Base-by-base conservation (phyloP, 2,797 vertebrate genomes). In the Apogon talboti region DNA sequence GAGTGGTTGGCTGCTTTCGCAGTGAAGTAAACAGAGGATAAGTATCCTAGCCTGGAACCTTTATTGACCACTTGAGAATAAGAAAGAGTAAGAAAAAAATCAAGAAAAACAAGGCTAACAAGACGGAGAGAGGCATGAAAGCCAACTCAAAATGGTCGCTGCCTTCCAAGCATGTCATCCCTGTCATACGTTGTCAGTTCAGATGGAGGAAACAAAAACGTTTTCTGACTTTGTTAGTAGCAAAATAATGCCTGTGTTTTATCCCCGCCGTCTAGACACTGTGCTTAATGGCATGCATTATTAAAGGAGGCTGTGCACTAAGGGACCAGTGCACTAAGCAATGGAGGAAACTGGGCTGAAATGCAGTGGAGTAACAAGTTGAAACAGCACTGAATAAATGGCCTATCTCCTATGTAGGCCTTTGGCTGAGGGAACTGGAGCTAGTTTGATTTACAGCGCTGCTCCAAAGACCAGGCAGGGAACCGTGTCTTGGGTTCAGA, bases 391-490 rank as follows among this genome's bases (percentile, higher is more conserved):
- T 61, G 65, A 72, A 83, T 82, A 63, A 82, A 86, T 61, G 63
- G 56, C 60, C 61, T 71, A 54, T 66, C 76, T 77, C 53, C 47
- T 66, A 51, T 71, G 59, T 68, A 60, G 64, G 64, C 53, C 54
- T 83, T 74, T 82, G 76, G 75, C 78, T 75, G 44, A 58, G 44
- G 76, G 52, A 74, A 67, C 75, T 72, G 68, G 66, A 82, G 75
- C 74, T 49, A 54, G 62, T 43, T 68, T 85, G 82, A 89, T 89
- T 87, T 87, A 88, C 76, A 82, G 72, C 56, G 5, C 46, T 41
- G 71, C 75, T 67, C 72, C 72, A 76, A 43, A 77, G 73, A 82
- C 77, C 69, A 78, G 78, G 67, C 79, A 85, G 67, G 73, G 77
- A 82, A 68, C 76, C 21, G 41, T 71, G 66, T 65, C 73, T 48